These are phyloP conservation scores for Microctonus hyperodae DNA, from an alignment of 2,888 invertebrate genomes.

Conservation along the genomic window DNA sequence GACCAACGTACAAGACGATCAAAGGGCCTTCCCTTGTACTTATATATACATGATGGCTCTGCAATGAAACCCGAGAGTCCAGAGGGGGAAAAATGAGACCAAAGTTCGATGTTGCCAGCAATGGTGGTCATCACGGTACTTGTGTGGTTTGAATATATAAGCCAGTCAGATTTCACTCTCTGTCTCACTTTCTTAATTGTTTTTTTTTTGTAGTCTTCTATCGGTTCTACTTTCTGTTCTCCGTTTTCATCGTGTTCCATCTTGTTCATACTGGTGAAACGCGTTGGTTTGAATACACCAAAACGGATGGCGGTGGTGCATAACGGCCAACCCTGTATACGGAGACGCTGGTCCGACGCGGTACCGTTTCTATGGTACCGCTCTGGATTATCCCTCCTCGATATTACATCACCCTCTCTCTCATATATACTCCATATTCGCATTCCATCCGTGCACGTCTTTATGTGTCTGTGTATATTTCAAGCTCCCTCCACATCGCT, in stretches of 20 bases:
- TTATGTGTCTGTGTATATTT: slow-evolving; percentile 24
- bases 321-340: slow-evolving; percentile 36
- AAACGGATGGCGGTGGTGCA: slow-evolving; percentile 23
- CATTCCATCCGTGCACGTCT: too few species aligned
- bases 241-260: neutral
- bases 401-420: slow-evolving; percentile 10
- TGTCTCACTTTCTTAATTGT: neutral
- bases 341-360: slow-evolving; percentile 39
- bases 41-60: neutral
- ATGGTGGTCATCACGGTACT: neutral
- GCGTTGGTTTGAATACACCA: slow-evolving; percentile 8
- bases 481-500: neutral
- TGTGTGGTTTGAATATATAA: slow-evolving; percentile 15
- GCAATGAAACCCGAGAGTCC: slow-evolving; percentile 27
- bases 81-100: slow-evolving; percentile 7
- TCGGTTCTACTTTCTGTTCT: neutral
- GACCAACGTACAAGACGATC: too few species aligned
- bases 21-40: neutral
- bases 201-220: neutral
- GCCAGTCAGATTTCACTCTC: slow-evolving; percentile 7
- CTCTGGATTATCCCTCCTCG: slow-evolving; percentile 38
- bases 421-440: neutral
- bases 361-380: slow-evolving; percentile 62
- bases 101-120: slow-evolving; percentile 8
- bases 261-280: neutral